A percentile compares a stretch with the other conserved stretches of the same genome.
Conservation (phyloP, 2,888 invertebrate species). For the Parthenolecanium corni region DNA sequence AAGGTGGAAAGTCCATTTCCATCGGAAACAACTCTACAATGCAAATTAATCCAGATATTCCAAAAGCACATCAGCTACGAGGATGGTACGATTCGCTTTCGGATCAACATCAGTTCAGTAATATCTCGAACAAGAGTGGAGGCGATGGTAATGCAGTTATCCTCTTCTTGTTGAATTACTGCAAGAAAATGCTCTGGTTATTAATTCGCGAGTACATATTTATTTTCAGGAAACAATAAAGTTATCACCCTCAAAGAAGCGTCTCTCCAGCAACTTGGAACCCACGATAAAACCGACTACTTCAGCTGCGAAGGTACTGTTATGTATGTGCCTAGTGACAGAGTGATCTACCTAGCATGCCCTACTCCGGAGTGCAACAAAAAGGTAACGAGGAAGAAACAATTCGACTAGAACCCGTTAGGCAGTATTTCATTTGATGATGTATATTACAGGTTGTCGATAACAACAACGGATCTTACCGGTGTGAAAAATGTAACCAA, state of each 20-base stretch:
- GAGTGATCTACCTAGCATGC: constrained; percentile 84
- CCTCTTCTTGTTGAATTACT: constrained; percentile 13
- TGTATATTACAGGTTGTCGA: constrained; percentile 50
- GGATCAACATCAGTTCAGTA: constrained; percentile 42
- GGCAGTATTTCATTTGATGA: too few relatives aligned
- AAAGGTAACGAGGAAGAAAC: constrained; percentile 50
- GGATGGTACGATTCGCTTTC: constrained; percentile 78
- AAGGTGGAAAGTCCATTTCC: constrained; percentile 62
- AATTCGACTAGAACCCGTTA: too few relatives aligned
- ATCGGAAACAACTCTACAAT: constrained; percentile 38
- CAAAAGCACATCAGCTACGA: constrained; percentile 70
- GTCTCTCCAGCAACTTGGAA: constrained; percentile 55
- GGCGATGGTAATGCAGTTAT: constrained; percentile 31
- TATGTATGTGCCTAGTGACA: constrained; percentile 65
- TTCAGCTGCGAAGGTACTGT: constrained; percentile 68
- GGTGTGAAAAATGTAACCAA: constrained; percentile 89
- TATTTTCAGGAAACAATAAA: too few relatives aligned
- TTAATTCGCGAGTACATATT: too few relatives aligned
- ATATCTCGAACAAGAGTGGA: constrained; percentile 46
- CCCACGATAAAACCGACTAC: constrained; percentile 68
- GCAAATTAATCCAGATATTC: constrained; percentile 70
- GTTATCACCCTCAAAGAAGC: constrained; percentile 71
- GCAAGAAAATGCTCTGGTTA: too few relatives aligned
- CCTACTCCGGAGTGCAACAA: constrained; percentile 84
- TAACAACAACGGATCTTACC: constrained; percentile 70